phyloP scores from a whole-genome alignment of 1,140 invertebrate species.

The Melanaphis sacchari region DNA sequence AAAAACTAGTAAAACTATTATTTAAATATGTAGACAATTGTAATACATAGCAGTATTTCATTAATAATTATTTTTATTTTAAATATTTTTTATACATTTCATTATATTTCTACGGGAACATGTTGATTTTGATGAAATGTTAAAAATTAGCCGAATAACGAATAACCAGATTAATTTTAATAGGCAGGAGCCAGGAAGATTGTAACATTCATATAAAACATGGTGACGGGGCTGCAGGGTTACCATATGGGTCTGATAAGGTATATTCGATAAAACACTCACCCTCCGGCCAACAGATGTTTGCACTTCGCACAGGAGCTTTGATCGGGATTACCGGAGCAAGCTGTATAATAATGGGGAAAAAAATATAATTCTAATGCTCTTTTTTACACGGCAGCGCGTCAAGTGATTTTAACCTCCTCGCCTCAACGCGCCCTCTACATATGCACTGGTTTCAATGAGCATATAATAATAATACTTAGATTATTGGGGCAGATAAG shows the following conservation, averaged over 20 bases:
- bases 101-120: not conserved
- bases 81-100: not conserved
- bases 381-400: slow-evolving; percentile 44
- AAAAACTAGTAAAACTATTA: not conserved
- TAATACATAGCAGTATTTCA: not conserved
- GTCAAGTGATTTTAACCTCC: slow-evolving; percentile 57
- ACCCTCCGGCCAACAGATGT: slow-evolving; percentile 56
- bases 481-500: slow-evolving; percentile 28
- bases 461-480: slow-evolving; percentile 17
- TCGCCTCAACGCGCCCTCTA: slow-evolving; percentile 25
- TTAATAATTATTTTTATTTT: not conserved
- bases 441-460: slow-evolving; percentile 15
- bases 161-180: slow-evolving; percentile 50
- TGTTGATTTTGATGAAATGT: not conserved
- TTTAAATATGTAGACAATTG: not conserved
- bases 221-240: not conserved
- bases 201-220: not conserved
- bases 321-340: slow-evolving; percentile 54
- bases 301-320: slow-evolving; percentile 56
- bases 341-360: slow-evolving; percentile 47
- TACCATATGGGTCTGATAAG: slow-evolving; percentile 57
- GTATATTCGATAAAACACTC: slow-evolving; percentile 52
- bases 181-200: not conserved
- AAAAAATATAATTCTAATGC: slow-evolving; percentile 55
- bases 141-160: slow-evolving; percentile 28